Percentiles rank a stretch among this genome's conserved stretches.
Conservation (phyloP, 1,140 invertebrate species). For the Nomia melanderi region DNA sequence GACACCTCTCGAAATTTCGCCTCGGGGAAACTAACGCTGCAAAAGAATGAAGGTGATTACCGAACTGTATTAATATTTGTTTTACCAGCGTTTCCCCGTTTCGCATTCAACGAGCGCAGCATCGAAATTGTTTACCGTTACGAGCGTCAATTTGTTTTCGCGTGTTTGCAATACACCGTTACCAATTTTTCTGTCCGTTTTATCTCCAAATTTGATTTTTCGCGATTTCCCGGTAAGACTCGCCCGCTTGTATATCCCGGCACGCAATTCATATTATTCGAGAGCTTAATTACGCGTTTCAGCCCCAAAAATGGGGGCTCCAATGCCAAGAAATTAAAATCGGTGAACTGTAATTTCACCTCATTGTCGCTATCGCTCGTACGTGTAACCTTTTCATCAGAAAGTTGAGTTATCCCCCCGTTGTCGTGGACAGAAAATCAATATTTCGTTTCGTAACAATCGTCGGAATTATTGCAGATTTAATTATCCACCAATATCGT, state of each 20-base stretch:
- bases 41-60: no score
- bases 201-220: neutral
- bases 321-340: neutral
- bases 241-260: no score
- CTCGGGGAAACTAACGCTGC: no score
- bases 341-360: neutral
- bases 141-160: neutral
- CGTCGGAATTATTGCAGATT: slow-evolving; percentile 11
- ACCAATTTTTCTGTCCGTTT: neutral
- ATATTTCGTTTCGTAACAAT: slow-evolving; percentile 6
- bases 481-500: slow-evolving; percentile 2
- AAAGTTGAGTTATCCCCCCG: neutral
- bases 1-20: no score
- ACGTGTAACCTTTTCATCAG: neutral
- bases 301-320: neutral
- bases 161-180: neutral
- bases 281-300: neutral
- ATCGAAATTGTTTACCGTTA: neutral
- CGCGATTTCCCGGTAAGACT: neutral
- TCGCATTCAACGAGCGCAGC: no score
- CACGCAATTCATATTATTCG: neutral
- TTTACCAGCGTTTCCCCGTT: no score
- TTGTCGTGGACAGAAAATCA: slow-evolving; percentile 4
- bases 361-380: neutral
- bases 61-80: no score